Percentiles rank a stretch among this genome's conserved stretches.
Evolutionary conservation across 2,797 vertebrate species (phyloP).

Genomic region (Zalophus californianus): DNA sequence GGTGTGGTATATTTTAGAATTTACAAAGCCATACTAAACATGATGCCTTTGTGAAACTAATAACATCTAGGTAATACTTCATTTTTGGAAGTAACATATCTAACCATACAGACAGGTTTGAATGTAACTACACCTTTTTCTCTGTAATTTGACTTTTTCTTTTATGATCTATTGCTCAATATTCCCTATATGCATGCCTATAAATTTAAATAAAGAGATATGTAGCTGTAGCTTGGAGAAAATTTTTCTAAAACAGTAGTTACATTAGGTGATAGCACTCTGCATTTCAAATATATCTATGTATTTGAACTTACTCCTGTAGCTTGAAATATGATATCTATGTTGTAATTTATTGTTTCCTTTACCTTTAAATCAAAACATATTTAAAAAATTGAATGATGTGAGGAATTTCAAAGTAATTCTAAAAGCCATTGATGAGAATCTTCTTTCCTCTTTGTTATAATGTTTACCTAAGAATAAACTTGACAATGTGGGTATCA

Average conservation of each 20-base stretch:
- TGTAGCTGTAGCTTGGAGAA: neutral
- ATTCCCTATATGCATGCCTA: neutral
- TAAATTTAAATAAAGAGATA: constrained; percentile 29
- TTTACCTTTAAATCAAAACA: neutral
- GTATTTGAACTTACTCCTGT: neutral
- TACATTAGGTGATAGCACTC: neutral
- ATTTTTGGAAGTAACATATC: neutral
- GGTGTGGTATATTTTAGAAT: neutral
- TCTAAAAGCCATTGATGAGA: neutral
- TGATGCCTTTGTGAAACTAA: neutral
- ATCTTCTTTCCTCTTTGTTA: neutral
- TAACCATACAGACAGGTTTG: neutral
- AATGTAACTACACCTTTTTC: neutral
- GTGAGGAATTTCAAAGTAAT: neutral
- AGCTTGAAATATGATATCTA: neutral
- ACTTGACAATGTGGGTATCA: neutral
- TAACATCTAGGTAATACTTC: neutral
- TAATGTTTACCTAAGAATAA: neutral
- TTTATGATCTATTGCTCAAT: neutral
- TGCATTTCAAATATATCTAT: neutral
- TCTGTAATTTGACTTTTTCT: neutral
- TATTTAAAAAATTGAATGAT: neutral
- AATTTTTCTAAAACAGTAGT: neutral
- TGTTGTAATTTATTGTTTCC: neutral
- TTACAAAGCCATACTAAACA: neutral